These are phyloP conservation scores for Synanthedon formicaeformis DNA, from an alignment of 2,888 invertebrate species.

Conservation along the genomic window DNA sequence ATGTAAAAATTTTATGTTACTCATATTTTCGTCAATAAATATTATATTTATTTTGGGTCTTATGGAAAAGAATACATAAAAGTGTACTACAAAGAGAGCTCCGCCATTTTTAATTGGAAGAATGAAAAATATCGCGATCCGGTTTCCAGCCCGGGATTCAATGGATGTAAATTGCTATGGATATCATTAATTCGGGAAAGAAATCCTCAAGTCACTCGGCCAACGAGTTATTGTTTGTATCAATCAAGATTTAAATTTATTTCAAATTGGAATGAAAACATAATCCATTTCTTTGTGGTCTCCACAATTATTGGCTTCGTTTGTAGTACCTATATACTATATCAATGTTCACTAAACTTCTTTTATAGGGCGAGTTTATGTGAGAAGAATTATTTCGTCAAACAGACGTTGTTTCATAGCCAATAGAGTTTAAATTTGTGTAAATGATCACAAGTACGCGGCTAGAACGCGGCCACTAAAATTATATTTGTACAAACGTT, in stretches of 20 bases:
- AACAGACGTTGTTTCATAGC: too few species aligned
- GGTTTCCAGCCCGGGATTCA: conserved; percentile 43
- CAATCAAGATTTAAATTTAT: not conserved
- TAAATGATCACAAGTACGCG: too few species aligned
- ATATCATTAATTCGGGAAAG: conserved; percentile 13
- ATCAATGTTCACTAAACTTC: too few species aligned
- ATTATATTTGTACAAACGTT: too few species aligned
- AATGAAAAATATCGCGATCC: conserved; percentile 58
- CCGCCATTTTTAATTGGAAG: conserved; percentile 59
- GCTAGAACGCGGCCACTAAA: too few species aligned
- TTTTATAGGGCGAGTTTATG: too few species aligned
- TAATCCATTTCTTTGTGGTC: not conserved
- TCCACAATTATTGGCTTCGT: too few species aligned
- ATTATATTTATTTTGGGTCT: not conserved
- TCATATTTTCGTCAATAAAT: too few species aligned
- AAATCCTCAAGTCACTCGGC: not conserved
- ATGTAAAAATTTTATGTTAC: too few species aligned
- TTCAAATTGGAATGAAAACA: not conserved
- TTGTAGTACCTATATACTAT: too few species aligned
- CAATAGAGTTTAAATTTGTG: too few species aligned
- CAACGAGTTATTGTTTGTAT: not conserved
- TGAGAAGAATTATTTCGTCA: too few species aligned
- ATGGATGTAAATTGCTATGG: conserved; percentile 34
- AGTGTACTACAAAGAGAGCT: conserved; percentile 16
- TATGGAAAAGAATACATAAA: conserved; percentile 8